Base-by-base conservation (phyloP, 2,797 vertebrate species). In the Danio choprae region DNA sequence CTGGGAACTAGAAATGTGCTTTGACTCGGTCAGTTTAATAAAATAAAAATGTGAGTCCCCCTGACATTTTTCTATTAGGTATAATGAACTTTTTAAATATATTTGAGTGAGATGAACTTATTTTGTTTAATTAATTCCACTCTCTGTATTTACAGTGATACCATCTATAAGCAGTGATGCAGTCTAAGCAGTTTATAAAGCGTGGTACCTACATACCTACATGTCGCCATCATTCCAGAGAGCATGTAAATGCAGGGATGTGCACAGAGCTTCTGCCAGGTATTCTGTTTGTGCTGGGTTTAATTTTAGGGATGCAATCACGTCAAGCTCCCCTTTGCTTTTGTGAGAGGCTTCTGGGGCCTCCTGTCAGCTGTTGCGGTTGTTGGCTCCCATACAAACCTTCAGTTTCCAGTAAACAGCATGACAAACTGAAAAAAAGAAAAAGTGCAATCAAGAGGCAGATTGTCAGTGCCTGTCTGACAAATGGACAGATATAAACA, bases 361-460 rank as follows among this genome's bases (percentile, higher is more conserved):
- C 81, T 84, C 77, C 86, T 50, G 76, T 85, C 86, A 87, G 86
- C 86, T 87, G 86, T 83, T 87, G 84, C 58, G 41, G 81, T 83
- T 69, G 68, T 56, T 84, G 86, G 84, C 83, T 84, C 72, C 36
- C 12, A 44, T 80, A 77, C 80, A 87, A 38, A 69, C 67, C 74
- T 72, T 80, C 41, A 48, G 67, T 77, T 85, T 85, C 82, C 82
- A 85, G 86, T 86, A 84, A 87, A 86, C 86, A 87, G 75, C 71
- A 81, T 63, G 77, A 69, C 74, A 75, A 63, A 80, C 73, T 56
- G 60, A 74, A 71, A 69, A 74, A 60, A 69, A 79, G 77, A 3
- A 80, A 79, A 43, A 71, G 46, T 59, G 58, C 36, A 68, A 20
- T 41, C 43, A 75, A 81, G 53, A 70, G 20, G 50, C 29, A 59